These are phyloP conservation scores for Tetrax tetrax DNA, from an alignment of 2,113 vertebrate species.

Conservation along the genomic window DNA sequence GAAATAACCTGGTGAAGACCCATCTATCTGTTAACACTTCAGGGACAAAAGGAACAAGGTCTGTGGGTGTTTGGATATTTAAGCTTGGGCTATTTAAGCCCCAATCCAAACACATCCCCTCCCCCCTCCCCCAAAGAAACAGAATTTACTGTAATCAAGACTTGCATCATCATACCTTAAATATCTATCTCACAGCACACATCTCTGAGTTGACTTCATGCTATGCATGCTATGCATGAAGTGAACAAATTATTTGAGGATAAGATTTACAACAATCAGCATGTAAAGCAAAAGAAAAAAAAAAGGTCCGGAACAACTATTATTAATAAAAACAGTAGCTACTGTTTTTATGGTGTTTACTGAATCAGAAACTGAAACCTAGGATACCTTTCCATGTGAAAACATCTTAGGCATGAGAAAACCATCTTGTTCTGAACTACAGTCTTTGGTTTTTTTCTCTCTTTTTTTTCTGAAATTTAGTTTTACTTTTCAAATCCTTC, in stretches of 20 bases:
- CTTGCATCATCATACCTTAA: neutral
- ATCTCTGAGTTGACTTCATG: neutral
- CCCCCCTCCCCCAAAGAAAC: neutral
- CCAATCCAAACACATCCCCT: too few relatives aligned
- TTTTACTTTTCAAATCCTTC: neutral
- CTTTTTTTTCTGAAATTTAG: neutral
- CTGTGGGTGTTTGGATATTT: neutral
- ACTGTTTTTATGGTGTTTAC: neutral
- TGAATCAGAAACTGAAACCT: neutral
- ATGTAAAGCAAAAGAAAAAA: neutral
- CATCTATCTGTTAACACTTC: neutral
- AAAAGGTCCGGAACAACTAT: neutral
- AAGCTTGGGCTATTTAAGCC: neutral
- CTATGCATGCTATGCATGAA: neutral
- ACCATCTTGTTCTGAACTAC: neutral
- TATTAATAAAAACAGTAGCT: neutral
- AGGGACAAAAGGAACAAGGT: neutral
- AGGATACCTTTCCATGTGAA: neutral
- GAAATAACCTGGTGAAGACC: neutral
- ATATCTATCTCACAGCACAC: neutral
- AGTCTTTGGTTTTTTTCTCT: fast-evolving
- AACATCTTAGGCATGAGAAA: neutral
- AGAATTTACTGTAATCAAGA: neutral
- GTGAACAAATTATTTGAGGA: neutral
- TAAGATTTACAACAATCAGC: neutral